phyloP scores from a whole-genome alignment of 2,888 invertebrate species.

The Abrostola tripartita region DNA sequence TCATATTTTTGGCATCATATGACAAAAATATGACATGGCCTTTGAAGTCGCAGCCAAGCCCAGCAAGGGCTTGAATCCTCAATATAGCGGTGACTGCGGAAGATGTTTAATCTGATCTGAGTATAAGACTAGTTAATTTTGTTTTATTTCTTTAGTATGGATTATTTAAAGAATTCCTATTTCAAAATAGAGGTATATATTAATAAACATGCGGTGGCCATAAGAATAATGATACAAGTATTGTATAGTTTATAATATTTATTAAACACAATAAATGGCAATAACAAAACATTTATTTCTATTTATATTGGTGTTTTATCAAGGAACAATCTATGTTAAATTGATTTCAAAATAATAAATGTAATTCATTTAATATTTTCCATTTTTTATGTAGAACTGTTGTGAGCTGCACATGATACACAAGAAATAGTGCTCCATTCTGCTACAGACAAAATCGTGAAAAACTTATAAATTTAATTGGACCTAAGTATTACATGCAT shows the following conservation, averaged over 20 bases:
- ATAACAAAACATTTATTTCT: conserved; percentile 61
- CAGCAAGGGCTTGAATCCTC: too few relatives aligned
- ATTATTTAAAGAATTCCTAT: too few relatives aligned
- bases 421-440: conserved; percentile 1
- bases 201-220: neutral
- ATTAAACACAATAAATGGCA: conserved; percentile 61
- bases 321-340: conserved; percentile 39
- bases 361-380: conserved; percentile 21
- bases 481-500: conserved; percentile 1
- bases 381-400: conserved; percentile 11
- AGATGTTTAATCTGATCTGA: too few relatives aligned
- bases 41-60: too few relatives aligned
- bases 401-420: conserved; percentile 1
- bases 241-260: conserved; percentile 50
- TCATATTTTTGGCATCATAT: too few relatives aligned
- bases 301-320: conserved; percentile 46
- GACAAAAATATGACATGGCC: too few relatives aligned
- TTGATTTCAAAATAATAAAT: conserved; percentile 31
- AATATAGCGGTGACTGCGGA: too few relatives aligned
- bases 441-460: conserved; percentile 5
- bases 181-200: too few relatives aligned
- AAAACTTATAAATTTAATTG: conserved; percentile 28
- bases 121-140: too few relatives aligned
- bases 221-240: neutral
- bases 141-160: too few relatives aligned